Evolutionary conservation across 2,888 invertebrate species (phyloP).

Genomic region (Philopedon plagiatum): DNA sequence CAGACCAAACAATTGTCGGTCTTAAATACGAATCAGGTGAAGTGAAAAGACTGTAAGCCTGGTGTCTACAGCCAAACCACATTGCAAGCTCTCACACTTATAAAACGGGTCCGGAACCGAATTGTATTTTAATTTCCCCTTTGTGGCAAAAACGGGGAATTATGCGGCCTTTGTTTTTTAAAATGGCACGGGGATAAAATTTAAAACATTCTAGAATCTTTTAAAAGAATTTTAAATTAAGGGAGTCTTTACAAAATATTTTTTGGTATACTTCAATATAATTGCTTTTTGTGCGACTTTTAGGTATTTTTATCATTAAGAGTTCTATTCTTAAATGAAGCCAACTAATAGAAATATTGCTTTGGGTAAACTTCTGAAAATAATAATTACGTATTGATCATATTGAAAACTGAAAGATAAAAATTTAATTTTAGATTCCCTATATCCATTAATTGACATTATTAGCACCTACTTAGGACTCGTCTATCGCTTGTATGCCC

Average conservation of each 20-base stretch:
- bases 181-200: conserved; percentile 4
- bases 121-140: conserved; percentile 35
- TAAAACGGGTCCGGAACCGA: conserved; percentile 29
- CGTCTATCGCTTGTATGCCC: too few species aligned
- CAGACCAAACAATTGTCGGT: conserved; percentile 12
- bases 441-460: too few species aligned
- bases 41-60: conserved; percentile 15
- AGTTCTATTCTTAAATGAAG: background rate
- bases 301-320: background rate
- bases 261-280: background rate
- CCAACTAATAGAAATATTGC: background rate
- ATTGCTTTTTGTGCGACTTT: background rate
- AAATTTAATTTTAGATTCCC: too few species aligned
- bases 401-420: too few species aligned
- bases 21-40: conserved; percentile 19
- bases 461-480: too few species aligned
- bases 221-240: conserved; percentile 2
- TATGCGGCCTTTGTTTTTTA: conserved; percentile 25
- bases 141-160: conserved; percentile 30
- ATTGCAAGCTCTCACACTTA: conserved; percentile 38
- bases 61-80: conserved; percentile 23
- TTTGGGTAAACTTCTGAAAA: too few species aligned
- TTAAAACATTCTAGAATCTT: conserved; percentile 9
- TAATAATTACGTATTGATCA: too few species aligned
- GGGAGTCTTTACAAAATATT: conserved; percentile 6